phyloP scores from a whole-genome alignment of 2,797 vertebrate species.

The Anguilla anguilla region DNA sequence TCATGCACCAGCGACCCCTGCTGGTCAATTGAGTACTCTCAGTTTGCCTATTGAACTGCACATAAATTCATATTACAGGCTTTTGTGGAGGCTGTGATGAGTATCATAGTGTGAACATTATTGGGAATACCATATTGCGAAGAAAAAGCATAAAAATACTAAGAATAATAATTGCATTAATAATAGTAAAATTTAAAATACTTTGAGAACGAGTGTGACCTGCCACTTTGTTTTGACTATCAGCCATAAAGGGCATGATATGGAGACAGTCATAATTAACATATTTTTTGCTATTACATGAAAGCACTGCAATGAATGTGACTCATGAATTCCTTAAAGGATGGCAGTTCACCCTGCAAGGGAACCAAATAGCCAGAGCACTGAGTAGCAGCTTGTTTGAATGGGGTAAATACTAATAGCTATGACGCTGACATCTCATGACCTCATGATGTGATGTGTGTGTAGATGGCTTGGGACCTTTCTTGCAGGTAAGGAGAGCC shows the following conservation, averaged over 20 bases:
- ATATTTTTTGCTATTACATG: not conserved
- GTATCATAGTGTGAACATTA: not conserved
- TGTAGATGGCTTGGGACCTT: constrained; percentile 55
- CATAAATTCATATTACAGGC: not conserved
- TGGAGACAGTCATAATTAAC: not conserved
- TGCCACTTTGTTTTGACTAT: not conserved
- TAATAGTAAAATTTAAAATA: not conserved
- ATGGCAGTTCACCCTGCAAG: not conserved
- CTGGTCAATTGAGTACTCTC: not conserved
- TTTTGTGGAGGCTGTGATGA: not conserved
- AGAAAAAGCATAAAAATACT: not conserved
- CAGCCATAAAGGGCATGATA: not conserved
- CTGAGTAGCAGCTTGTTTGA: not conserved
- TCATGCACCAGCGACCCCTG: not conserved
- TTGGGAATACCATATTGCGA: not conserved
- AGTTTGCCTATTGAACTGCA: not conserved
- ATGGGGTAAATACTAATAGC: not conserved
- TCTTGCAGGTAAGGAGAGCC: constrained; percentile 75
- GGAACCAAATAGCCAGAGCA: not conserved
- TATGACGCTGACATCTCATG: not conserved
- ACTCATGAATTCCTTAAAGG: not conserved
- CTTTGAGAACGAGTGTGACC: not conserved
- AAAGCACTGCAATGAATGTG: not conserved
- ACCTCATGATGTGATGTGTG: not conserved
- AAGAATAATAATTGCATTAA: not conserved